These are phyloP conservation scores for Cygnus atratus DNA, from an alignment of 2,113 vertebrate species.

Conservation along the genomic window DNA sequence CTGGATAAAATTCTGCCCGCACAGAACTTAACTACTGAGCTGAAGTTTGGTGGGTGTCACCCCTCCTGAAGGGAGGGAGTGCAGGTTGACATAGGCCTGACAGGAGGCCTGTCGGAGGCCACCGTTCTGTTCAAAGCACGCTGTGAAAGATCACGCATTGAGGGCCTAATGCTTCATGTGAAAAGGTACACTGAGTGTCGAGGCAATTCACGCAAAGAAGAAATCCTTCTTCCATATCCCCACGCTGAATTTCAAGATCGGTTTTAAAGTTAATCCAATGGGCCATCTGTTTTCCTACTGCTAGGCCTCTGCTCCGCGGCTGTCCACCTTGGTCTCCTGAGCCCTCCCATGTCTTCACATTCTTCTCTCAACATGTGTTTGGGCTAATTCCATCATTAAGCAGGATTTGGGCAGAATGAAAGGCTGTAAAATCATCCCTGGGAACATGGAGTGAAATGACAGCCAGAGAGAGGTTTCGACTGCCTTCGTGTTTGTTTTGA, in stretches of 20 bases:
- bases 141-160: background rate
- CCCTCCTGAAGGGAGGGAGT: background rate
- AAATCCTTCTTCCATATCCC: background rate
- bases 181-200: background rate
- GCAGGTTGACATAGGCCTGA: background rate
- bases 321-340: background rate
- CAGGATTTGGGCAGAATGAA: background rate
- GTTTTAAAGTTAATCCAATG: background rate
- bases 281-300: background rate
- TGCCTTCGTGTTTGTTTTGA: background rate
- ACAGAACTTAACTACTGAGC: background rate
- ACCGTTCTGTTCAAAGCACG: background rate
- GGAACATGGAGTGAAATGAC: background rate
- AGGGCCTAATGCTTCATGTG: background rate
- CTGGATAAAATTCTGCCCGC: background rate
- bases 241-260: background rate
- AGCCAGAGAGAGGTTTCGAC: background rate
- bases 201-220: background rate
- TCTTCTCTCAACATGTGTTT: background rate
- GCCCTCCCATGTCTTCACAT: background rate
- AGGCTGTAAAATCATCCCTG: background rate
- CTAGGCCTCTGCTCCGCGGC: background rate
- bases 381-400: background rate
- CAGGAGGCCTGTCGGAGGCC: background rate
- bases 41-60: background rate